Evolutionary conservation across 2,113 vertebrate species (phyloP), one percentile per base, ranked within the genome.

Genomic region (Rattus norvegicus): DNA sequence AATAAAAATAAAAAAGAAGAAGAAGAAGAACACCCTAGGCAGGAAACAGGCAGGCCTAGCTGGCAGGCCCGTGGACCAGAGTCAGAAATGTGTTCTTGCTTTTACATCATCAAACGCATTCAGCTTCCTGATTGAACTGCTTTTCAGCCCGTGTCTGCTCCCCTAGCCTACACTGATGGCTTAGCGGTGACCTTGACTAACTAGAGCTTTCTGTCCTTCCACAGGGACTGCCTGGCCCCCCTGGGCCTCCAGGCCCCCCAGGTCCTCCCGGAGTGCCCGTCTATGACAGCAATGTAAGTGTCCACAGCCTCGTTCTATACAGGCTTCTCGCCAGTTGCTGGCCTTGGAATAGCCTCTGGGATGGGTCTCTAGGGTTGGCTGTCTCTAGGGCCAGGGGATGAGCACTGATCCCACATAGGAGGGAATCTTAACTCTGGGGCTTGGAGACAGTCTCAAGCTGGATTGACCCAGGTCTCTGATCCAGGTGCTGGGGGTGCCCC

Each of bases 251-350:
- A 0, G 97, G 97, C 0, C 93, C 88, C 84, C 97, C 97, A 6
- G 97, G 97, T 2, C 90, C 84, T 11, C 94, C 97, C 0, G 95
- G 98, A 17, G 86, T 43, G 36, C 92, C 97, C 17, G 12, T 96
- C 80, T 97, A 97, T 0, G 98, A 97, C 91, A 95, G 73, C 93
- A 97, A 96, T 0, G 98, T 98, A 49, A 96, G 98, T 96, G 16
- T 0, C n/a, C 9, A 33, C 17, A 59, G 33, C 24, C 1, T 61
- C 6, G 3, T 43, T 1, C 24, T 39, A 7, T 24, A 7, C 1
- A 0, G 30, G 7, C 39, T 59, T 22, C 26, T 88, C 2, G 20
- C 36, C 30, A 36, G 3, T 13, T 1, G 2, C 26, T 19, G 19
- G 30, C 72, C 26, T 79, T 63, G 47, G 61, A 0, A 0, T 61